These are phyloP conservation scores for Sebastes kiyomatsui DNA, from an alignment of 2,797 vertebrate species.

Conservation along the genomic window DNA sequence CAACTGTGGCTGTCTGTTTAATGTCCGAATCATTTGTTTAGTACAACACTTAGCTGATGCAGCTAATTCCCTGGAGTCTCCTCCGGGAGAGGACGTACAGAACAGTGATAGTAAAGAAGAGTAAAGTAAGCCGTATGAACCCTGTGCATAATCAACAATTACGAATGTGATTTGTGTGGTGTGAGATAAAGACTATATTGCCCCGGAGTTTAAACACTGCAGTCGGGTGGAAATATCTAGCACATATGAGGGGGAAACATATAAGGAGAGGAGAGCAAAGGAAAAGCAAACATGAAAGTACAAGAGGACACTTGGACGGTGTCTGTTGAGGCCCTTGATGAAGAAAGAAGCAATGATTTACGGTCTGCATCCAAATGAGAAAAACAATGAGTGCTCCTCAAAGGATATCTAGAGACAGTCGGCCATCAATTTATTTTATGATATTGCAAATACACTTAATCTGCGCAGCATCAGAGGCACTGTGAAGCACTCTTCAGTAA, in stretches of 20 bases:
- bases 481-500: slow-evolving; percentile 13
- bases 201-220: background rate
- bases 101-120: background rate
- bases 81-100: background rate
- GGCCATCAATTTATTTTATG: slow-evolving; percentile 39
- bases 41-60: slow-evolving; percentile 40
- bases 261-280: background rate
- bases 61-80: slow-evolving; percentile 26
- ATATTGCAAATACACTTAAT: slow-evolving; percentile 17
- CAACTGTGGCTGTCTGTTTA: slow-evolving; percentile 61
- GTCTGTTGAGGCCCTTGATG: background rate
- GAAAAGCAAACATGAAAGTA: background rate
- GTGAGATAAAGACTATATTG: slow-evolving; percentile 3
- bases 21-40: slow-evolving; percentile 62
- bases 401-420: slow-evolving; percentile 14
- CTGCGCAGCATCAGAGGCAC: background rate
- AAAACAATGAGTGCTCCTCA: slow-evolving; percentile 4
- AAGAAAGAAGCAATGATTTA: background rate
- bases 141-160: slow-evolving; percentile 12
- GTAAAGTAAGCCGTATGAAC: background rate
- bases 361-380: slow-evolving; percentile 22
- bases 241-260: background rate
- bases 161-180: background rate
- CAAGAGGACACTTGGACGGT: background rate
- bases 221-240: slow-evolving; percentile 2